Evolutionary conservation across 2,888 invertebrate species (phyloP), one percentile per base, ranked within the genome.

Genomic region (Osmoderma eremita): DNA sequence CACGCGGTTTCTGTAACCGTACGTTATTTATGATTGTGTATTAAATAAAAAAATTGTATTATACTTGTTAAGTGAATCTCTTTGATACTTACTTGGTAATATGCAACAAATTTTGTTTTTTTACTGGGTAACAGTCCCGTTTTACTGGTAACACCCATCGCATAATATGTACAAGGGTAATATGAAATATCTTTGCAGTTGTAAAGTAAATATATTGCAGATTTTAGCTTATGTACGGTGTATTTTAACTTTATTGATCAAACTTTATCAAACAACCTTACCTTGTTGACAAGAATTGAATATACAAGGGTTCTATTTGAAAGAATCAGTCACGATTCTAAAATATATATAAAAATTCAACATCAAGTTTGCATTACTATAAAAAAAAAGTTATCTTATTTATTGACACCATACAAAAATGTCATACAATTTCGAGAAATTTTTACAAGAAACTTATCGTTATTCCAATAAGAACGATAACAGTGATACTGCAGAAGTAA

Each of bases 71-170:
- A 17, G 36, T 5, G 17, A n/a, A 24, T 5, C 6, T 30, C 10
- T 30, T 8, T 4, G 2, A 30, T 69, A 61, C 61, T 62, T 36
- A 56, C 65, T 81, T 71, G 38, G 4, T 12, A 3, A 20, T 68
- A 68, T 38, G n/a, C 13, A 15, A 68, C 20, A 24, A n/a, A 38
- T 41, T 13, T 61, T 12, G 50, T 65, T 36, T 68, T 64, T 45
- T 65, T 64, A 36, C 61, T 88, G 3, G 90, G 88, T 68, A 88
- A 77, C 67, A 91, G 80, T 0, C 91, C 91, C 2, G 90, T 89
- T 78, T 87, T 88, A 76, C 90, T 91, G 12, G 86, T 86, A 10
- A 86, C 76, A 48, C 85, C 86, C 89, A 89, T 88, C 15, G 10
- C 18, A 20, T 18, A 6, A 36, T n/a, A n/a, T n/a, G n/a, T n/a